A percentile compares a stretch with the other conserved stretches of the same genome.
These are phyloP conservation scores for Epizoanthus illoricatus DNA, from an alignment of 92 coral and sea anemone species.

Conservation along the genomic window DNA sequence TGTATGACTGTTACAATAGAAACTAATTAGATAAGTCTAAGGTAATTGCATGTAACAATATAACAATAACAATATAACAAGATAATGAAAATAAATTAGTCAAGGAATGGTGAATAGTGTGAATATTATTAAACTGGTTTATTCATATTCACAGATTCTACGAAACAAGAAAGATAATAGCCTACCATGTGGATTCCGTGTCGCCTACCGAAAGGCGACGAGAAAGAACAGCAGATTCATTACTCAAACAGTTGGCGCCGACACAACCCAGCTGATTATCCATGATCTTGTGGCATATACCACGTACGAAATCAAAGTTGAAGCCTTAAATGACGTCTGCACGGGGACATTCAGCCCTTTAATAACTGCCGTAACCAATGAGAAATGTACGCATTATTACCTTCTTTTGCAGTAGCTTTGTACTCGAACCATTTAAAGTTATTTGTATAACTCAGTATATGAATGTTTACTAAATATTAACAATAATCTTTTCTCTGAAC, in stretches of 20 bases:
- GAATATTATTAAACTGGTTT: no score
- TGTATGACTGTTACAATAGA: no score
- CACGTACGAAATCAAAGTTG: slow-evolving; percentile 4
- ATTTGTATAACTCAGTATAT: not conserved
- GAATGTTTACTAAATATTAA: not conserved
- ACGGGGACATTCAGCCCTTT: not conserved
- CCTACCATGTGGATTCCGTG: slow-evolving; percentile 9
- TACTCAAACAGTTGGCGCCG: not conserved
- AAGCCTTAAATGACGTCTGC: slow-evolving; percentile 24
- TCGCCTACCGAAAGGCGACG: not conserved
- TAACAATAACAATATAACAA: no score
- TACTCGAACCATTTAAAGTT: not conserved
- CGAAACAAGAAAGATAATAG: slow-evolving; percentile 8
- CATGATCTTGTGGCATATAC: slow-evolving; percentile 1
- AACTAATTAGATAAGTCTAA: no score
- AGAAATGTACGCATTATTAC: not conserved
- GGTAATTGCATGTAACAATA: no score
- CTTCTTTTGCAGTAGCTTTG: no score
- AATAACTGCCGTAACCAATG: not conserved
- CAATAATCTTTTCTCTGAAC: no score
- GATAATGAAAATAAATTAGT: no score
- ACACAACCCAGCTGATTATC: not conserved
- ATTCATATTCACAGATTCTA: not conserved
- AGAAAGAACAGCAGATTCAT: not conserved
- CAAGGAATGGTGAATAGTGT: no score